Base-by-base conservation (phyloP, 2,113 vertebrate species). In the Cyprinus carpio region DNA sequence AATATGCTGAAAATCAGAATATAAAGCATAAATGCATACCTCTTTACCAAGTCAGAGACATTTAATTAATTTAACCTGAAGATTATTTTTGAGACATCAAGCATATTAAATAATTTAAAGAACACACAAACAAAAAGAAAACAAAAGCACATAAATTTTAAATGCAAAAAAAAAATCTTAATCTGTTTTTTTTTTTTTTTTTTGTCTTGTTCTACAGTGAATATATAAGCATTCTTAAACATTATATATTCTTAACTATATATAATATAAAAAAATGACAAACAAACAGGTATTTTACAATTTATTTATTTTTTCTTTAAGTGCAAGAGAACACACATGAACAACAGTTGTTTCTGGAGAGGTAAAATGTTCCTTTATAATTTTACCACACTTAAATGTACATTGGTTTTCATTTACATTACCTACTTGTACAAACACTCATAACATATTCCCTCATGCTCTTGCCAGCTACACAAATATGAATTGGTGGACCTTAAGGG, bases 401-500 rank as follows among this genome's bases (percentile, higher is more conserved):
- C 84, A 88, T 81, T 83, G 77, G 81, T 75, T 83, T 87, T 79
- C 23, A 78, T 83, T 82, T 85, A 87, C 84, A 84, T 81, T 83
- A 71, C 74, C 86, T 88, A 85, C 82, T 69, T 87, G 75, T 72
- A 84, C 75, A 86, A 91, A 89, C 75, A 88, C 88, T 80, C 76
- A 84, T 72, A 82, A 74, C 69, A 67, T 87, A 76, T 79, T 85
- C 60, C 81, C 72, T 51, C 71, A 37, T 86, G n/a, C 13, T 51
- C 75, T 25, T 58, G 13, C 85, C 88, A 89, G 88, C 89, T 90
- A 86, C 84, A 85, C 76, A 90, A 90, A 90, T 87, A 90, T 85
- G 58, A 86, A 84, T 85, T 29, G 81, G 27, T 43, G 64, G 65
- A 80, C 86, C 88, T 87, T 84, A 54, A 85, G 90, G 89, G 87